A percentile compares a stretch with the other conserved stretches of the same genome.
These are phyloP conservation scores for Phylloscopus whistleri DNA, from an alignment of 2,113 vertebrate genomes.

Conservation along the genomic window DNA sequence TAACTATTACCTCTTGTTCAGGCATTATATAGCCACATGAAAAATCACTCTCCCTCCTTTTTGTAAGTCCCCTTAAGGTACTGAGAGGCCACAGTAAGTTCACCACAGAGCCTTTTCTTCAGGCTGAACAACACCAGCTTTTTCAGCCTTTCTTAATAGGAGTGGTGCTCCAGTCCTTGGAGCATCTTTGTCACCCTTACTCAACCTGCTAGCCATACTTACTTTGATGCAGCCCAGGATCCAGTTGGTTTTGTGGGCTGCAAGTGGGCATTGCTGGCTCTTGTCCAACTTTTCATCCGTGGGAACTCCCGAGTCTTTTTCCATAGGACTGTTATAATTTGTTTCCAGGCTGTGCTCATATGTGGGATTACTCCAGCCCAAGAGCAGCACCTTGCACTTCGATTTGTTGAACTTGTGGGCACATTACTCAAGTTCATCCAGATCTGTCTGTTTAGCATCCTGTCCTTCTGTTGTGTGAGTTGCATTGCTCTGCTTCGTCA, in stretches of 20 bases:
- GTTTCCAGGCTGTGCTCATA: rapidly evolving
- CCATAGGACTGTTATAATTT: background rate
- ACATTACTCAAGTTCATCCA: background rate
- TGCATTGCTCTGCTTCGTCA: background rate
- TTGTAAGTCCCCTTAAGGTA: background rate
- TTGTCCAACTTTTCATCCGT: background rate
- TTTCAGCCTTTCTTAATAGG: background rate
- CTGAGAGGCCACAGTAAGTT: background rate
- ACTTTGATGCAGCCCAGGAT: background rate
- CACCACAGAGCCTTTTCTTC: background rate
- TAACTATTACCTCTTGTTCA: background rate
- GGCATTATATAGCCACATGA: background rate
- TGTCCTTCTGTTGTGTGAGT: background rate
- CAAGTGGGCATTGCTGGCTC: background rate
- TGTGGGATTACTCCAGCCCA: background rate
- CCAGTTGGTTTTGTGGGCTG: background rate
- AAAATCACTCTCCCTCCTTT: background rate
- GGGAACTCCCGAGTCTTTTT: background rate
- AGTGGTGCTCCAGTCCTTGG: background rate
- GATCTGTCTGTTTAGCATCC: background rate
- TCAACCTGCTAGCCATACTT: background rate
- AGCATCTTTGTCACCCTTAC: background rate
- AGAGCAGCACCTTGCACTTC: background rate
- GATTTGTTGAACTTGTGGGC: background rate
- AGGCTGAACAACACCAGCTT: background rate